Percentiles rank a stretch among this genome's conserved stretches.
Conservation (phyloP, 2,797 vertebrate species). For the Parambassis ranga region DNA sequence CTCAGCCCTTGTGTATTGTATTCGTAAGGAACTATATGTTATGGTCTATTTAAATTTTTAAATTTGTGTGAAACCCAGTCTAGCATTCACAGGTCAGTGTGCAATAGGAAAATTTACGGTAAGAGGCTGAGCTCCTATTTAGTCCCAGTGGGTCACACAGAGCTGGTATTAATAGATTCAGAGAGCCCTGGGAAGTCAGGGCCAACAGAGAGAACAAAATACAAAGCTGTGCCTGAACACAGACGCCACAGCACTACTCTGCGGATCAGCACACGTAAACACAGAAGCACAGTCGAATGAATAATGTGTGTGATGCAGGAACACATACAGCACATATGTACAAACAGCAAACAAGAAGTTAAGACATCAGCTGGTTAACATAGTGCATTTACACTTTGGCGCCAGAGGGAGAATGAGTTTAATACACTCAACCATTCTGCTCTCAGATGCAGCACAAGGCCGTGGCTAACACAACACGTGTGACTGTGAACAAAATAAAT, state of each 20-base stretch:
- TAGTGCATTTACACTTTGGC: slow-evolving; percentile 66
- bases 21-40: no score
- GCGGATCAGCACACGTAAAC: slow-evolving; percentile 59
- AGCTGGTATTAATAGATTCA: slow-evolving; percentile 71
- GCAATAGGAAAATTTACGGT: background rate
- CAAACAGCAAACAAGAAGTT: slow-evolving; percentile 53
- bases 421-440: slow-evolving; percentile 14
- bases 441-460: slow-evolving; percentile 28
- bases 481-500: slow-evolving; percentile 44
- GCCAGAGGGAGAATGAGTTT: slow-evolving; percentile 51
- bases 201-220: slow-evolving; percentile 62
- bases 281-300: slow-evolving; percentile 63
- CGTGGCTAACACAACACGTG: slow-evolving; percentile 40
- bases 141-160: slow-evolving; percentile 64
- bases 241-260: slow-evolving; percentile 59
- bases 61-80: background rate
- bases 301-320: slow-evolving; percentile 57
- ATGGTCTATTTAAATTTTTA: no score
- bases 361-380: slow-evolving; percentile 55
- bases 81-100: background rate
- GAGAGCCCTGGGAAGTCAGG: slow-evolving; percentile 62
- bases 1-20: no score
- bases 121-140: slow-evolving; percentile 51
- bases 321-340: slow-evolving; percentile 19
- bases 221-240: slow-evolving; percentile 49